A percentile compares a stretch with the other conserved stretches of the same genome.
phyloP scores from a whole-genome alignment of 2,113 vertebrate species.

The Istiophorus platypterus region DNA sequence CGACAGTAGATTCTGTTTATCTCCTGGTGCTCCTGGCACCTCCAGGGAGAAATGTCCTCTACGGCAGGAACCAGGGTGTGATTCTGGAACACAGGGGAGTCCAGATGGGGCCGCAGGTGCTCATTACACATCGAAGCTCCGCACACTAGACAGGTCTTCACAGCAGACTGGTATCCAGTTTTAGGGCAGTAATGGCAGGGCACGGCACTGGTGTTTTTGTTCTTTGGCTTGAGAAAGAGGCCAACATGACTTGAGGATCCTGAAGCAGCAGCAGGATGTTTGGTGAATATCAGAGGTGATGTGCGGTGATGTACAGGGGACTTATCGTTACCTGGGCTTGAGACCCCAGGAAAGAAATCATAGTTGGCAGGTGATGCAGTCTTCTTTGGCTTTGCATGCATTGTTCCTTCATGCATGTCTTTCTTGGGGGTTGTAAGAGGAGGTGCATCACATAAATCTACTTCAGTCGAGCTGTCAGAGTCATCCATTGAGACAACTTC shows the following conservation, averaged over 20 bases:
- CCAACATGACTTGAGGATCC: constrained; percentile 6
- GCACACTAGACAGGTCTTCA: constrained; percentile 87
- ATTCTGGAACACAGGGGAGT: constrained; percentile 82
- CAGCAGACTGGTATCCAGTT: constrained; percentile 65
- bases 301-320: constrained; percentile 9
- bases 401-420: constrained; percentile 18
- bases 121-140: constrained; percentile 86
- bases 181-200: constrained; percentile 84
- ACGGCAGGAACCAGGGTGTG: constrained; percentile 83
- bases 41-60: constrained; percentile 81
- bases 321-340: background rate
- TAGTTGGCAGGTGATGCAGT: constrained; percentile 19
- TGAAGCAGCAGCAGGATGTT: constrained; percentile 15
- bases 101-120: constrained; percentile 84
- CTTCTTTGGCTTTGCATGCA: constrained; percentile 25
- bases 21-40: constrained; percentile 86
- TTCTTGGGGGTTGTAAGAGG: constrained; percentile 40
- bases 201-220: constrained; percentile 42
- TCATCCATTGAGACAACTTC: constrained; percentile 5
- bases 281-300: background rate
- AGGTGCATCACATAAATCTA: constrained; percentile 70
- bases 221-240: background rate
- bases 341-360: constrained; percentile 5
- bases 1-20: constrained; percentile 87
- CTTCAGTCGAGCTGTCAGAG: constrained; percentile 61